Evolutionary conservation across 2,113 vertebrate species (phyloP).

Genomic region (Paedocypris sp.): DNA sequence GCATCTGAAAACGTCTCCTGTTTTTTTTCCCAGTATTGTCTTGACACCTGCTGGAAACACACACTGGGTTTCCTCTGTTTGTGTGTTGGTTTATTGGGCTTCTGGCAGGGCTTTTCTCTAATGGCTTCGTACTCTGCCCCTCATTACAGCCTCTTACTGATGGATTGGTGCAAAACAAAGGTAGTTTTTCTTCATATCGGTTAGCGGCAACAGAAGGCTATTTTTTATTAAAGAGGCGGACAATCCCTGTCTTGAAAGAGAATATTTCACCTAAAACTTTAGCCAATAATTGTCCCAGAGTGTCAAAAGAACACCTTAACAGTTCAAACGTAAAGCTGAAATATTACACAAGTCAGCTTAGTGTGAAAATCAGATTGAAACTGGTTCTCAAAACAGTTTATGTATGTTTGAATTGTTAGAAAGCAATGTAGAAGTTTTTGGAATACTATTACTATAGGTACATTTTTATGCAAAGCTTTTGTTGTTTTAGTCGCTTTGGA

Average conservation of each 20-base stretch:
- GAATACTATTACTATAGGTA: too few relatives aligned
- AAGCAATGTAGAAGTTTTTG: too few relatives aligned
- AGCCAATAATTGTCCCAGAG: not conserved
- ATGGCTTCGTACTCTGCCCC: conserved; percentile 10
- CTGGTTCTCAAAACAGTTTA: too few relatives aligned
- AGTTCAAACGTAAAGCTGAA: too few relatives aligned
- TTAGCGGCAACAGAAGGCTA: not conserved
- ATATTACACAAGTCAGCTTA: too few relatives aligned
- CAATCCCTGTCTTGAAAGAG: not conserved
- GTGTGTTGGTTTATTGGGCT: not conserved
- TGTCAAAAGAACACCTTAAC: not conserved
- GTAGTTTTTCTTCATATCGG: not conserved
- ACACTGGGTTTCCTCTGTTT: not conserved
- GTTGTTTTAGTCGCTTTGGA: too few relatives aligned
- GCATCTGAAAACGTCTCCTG: too few relatives aligned
- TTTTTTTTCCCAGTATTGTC: too few relatives aligned
- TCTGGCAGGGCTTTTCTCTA: not conserved
- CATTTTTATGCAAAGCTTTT: too few relatives aligned
- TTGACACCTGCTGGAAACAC: conserved; percentile 10
- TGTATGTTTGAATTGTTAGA: too few relatives aligned
- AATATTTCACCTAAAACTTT: not conserved
- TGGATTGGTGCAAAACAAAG: not conserved
- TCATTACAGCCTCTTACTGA: conserved; percentile 12
- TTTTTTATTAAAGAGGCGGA: not conserved
- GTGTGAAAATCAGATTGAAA: too few relatives aligned